A percentile compares a stretch with the other conserved stretches of the same genome.
Evolutionary conservation across 1,140 invertebrate species (phyloP).

Genomic region (Mercenaria mercenaria): DNA sequence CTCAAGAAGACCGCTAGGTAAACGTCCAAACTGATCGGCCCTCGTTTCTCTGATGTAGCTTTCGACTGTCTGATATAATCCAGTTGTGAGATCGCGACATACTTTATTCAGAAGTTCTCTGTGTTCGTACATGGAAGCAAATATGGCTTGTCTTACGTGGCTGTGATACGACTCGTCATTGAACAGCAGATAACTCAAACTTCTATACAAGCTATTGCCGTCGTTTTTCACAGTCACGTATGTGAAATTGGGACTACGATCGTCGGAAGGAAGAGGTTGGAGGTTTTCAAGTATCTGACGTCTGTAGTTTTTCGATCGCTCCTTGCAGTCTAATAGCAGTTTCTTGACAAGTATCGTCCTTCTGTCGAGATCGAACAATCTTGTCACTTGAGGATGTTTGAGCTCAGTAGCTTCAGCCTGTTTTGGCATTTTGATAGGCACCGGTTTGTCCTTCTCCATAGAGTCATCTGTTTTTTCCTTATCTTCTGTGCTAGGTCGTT

Average conservation of each 20-base stretch:
- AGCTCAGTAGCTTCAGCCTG: no score
- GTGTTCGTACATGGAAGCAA: neutral
- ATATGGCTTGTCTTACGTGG: neutral
- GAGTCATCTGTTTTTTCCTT: no score
- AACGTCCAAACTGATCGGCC: neutral
- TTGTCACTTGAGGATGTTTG: no score
- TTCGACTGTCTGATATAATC: neutral
- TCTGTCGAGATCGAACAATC: neutral
- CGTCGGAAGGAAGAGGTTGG: neutral
- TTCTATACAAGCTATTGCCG: constrained; percentile 30
- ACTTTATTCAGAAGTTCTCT: neutral
- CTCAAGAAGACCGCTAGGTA: neutral
- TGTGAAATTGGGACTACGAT: neutral
- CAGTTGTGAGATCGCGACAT: neutral
- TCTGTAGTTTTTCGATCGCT: neutral
- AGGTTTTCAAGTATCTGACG: neutral
- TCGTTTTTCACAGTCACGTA: neutral
- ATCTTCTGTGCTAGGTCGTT: no score
- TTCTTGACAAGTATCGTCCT: neutral
- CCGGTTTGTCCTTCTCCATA: no score
- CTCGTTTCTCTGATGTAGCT: constrained; percentile 20
- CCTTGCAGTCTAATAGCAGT: neutral
- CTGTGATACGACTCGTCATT: neutral
- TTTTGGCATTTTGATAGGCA: no score
- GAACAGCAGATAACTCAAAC: constrained; percentile 21